These are phyloP conservation scores for Rugalucina vietnamica DNA, from an alignment of 2,888 invertebrate genomes.

Conservation along the genomic window DNA sequence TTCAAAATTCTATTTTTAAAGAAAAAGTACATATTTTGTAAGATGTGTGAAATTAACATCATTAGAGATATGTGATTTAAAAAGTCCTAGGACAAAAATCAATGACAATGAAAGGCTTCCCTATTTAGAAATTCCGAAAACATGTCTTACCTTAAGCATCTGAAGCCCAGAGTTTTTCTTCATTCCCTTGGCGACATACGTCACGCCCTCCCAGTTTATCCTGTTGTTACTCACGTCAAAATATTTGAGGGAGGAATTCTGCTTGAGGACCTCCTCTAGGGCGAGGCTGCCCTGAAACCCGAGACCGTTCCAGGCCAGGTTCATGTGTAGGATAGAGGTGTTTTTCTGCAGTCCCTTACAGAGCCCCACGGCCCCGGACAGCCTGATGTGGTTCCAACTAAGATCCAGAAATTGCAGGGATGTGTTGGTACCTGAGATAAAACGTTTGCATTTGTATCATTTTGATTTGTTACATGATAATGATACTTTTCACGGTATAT, in stretches of 20 bases:
- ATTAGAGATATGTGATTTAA: no score
- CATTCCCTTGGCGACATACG: conserved; percentile 77
- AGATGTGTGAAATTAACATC: no score
- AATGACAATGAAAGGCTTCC: no score
- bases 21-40: no score
- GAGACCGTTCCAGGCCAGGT: conserved; percentile 82
- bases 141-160: conserved; percentile 79
- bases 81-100: no score
- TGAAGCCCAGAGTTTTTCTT: conserved; percentile 75
- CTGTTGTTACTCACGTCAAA: conserved; percentile 80
- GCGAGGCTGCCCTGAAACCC: conserved; percentile 80
- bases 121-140: no score
- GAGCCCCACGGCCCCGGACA: conserved; percentile 79
- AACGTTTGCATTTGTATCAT: no score
- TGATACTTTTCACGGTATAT: no score
- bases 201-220: conserved; percentile 82
- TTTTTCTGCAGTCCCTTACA: conserved; percentile 79
- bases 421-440: conserved; percentile 62
- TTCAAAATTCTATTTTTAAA: no score
- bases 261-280: conserved; percentile 76
- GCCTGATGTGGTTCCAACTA: conserved; percentile 82
- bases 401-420: conserved; percentile 75
- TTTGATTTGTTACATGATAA: no score
- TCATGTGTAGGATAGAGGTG: conserved; percentile 65
- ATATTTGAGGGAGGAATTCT: conserved; percentile 75